A percentile compares a stretch with the other conserved stretches of the same genome.
phyloP scores from a whole-genome alignment of 2,888 invertebrate species.

The Phymatocera aterrima region DNA sequence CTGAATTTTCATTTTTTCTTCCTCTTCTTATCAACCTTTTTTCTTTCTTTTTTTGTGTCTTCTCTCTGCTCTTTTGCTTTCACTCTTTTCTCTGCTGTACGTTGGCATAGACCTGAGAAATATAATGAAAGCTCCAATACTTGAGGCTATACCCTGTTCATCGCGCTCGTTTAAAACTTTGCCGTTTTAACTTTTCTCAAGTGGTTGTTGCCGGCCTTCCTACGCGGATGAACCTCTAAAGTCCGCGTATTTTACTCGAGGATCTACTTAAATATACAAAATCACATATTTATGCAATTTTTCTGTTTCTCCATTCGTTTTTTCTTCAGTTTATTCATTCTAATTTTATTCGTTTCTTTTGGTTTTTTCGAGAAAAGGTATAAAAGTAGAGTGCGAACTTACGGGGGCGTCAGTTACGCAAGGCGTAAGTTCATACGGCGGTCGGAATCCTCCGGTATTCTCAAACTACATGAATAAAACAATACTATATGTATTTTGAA shows the following conservation, averaged over 20 bases:
- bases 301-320: too few species aligned
- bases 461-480: constrained; percentile 25
- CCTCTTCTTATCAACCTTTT: neutral
- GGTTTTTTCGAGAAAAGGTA: neutral
- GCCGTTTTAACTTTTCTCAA: constrained; percentile 33
- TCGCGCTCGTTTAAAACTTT: constrained; percentile 35
- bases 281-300: constrained; percentile 11
- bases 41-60: neutral
- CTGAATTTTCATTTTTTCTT: neutral
- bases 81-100: neutral
- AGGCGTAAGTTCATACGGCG: neutral
- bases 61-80: too few species aligned
- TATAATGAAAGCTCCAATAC: constrained; percentile 30
- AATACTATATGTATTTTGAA: neutral
- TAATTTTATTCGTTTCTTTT: too few species aligned
- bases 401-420: neutral
- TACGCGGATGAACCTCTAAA: constrained; percentile 26
- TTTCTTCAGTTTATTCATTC: too few species aligned
- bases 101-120: constrained; percentile 13
- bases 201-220: neutral
- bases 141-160: constrained; percentile 18
- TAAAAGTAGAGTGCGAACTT: constrained; percentile 4
- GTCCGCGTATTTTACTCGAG: constrained; percentile 28
- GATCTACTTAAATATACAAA: neutral
- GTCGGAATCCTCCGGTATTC: constrained; percentile 20